phyloP scores from a whole-genome alignment of 2,888 invertebrate genomes.

The Globia sparganii region DNA sequence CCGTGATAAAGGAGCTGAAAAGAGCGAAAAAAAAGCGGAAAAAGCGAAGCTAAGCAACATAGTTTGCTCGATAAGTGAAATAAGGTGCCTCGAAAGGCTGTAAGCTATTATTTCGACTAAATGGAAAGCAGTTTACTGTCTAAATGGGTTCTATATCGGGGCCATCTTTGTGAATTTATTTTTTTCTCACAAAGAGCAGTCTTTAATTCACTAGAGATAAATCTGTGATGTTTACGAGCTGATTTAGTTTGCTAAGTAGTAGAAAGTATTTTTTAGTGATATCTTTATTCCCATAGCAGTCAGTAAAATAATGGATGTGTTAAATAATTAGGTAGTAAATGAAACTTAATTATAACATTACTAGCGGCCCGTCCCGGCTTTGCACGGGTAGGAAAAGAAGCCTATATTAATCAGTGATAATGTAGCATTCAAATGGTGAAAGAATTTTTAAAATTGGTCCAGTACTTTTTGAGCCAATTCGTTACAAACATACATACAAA shows the following conservation, averaged over 20 bases:
- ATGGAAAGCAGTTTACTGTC: slow-evolving; percentile 70
- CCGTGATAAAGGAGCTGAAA: slow-evolving; percentile 70
- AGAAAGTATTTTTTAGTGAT: slow-evolving; percentile 5
- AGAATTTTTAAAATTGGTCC: no score
- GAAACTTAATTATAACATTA: no score
- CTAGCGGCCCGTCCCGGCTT: no score
- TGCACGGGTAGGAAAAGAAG: no score
- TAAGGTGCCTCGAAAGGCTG: slow-evolving; percentile 64
- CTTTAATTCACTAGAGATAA: slow-evolving; percentile 59
- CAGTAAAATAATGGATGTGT: neutral
- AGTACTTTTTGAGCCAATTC: no score
- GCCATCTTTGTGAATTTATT: slow-evolving; percentile 66
- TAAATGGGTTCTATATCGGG: slow-evolving; percentile 71
- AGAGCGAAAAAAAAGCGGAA: slow-evolving; percentile 51
- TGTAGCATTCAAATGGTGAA: no score
- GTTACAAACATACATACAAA: no score
- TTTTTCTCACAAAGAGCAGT: slow-evolving; percentile 55
- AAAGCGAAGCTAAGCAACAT: slow-evolving; percentile 45
- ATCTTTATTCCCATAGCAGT: neutral
- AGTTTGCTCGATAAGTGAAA: slow-evolving; percentile 70
- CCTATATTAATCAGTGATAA: no score
- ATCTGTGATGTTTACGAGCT: slow-evolving; percentile 44
- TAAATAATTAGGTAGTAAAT: neutral
- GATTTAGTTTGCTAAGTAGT: slow-evolving; percentile 27
- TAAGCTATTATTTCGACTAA: slow-evolving; percentile 73